These are phyloP conservation scores for Hypanus sabinus DNA, from an alignment of 2,113 vertebrate species.

Conservation along the genomic window DNA sequence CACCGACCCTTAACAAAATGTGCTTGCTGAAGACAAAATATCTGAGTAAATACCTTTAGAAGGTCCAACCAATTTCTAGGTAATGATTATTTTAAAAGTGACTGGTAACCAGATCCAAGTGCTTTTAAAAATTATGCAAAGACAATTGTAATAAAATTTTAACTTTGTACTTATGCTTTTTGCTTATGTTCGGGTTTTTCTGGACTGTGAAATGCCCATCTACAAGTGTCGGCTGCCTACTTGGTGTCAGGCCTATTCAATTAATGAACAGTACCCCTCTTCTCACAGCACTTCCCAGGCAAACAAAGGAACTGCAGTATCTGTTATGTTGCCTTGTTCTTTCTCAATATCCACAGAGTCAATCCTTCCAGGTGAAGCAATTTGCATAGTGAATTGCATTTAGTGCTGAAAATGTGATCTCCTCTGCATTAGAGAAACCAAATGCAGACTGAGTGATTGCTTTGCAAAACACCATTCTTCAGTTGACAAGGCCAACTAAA, in stretches of 20 bases:
- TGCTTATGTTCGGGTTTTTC: background rate
- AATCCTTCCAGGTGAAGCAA: background rate
- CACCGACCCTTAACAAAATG: too few relatives aligned
- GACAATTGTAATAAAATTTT: background rate
- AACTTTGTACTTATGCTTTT: background rate
- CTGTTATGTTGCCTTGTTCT: background rate
- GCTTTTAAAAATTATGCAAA: background rate
- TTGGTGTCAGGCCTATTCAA: background rate
- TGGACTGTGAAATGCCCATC: background rate
- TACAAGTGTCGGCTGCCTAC: background rate
- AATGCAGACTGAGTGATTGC: background rate
- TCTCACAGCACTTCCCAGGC: background rate
- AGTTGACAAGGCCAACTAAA: background rate
- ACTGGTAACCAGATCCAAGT: background rate
- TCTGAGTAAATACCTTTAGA: too few relatives aligned
- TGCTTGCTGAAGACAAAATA: too few relatives aligned
- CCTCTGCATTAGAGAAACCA: background rate
- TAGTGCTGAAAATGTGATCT: background rate
- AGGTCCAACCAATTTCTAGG: too few relatives aligned
- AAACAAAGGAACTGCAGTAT: background rate
- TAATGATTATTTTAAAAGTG: background rate
- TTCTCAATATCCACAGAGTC: background rate
- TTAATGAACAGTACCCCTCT: background rate
- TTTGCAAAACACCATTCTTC: background rate
- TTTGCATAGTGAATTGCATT: background rate